phyloP scores from a whole-genome alignment of 2,888 invertebrate species.

The Syrista parreyssii region DNA sequence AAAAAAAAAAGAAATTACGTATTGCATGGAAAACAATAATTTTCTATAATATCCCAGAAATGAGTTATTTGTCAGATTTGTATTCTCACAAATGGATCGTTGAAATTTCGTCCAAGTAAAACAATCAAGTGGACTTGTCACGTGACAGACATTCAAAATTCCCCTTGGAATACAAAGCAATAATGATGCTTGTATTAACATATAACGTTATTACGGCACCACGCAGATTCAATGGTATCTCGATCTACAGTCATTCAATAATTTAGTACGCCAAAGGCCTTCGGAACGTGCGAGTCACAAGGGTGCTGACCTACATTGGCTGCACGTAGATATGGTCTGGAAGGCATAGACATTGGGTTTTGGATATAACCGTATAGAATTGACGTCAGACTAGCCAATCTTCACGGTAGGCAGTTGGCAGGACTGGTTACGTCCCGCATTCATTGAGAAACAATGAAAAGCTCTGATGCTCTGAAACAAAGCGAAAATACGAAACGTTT shows the following conservation, averaged over 20 bases:
- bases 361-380: background rate
- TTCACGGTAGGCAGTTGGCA: background rate
- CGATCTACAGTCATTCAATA: conserved; percentile 43
- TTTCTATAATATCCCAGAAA: no score
- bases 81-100: background rate
- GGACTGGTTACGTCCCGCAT: conserved; percentile 27
- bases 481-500: conserved; percentile 32
- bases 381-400: background rate
- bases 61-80: no score
- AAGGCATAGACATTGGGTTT: background rate
- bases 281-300: conserved; percentile 17
- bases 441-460: conserved; percentile 40
- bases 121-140: background rate
- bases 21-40: no score
- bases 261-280: conserved; percentile 34
- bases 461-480: conserved; percentile 34
- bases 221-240: conserved; percentile 28
- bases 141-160: background rate
- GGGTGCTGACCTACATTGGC: conserved; percentile 24
- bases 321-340: background rate
- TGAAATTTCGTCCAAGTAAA: background rate
- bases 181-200: background rate
- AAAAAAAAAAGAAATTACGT: no score
- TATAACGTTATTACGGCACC: background rate
- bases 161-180: background rate